Evolutionary conservation across 2,888 invertebrate species (phyloP).

Genomic region (Drosophila rellima): DNA sequence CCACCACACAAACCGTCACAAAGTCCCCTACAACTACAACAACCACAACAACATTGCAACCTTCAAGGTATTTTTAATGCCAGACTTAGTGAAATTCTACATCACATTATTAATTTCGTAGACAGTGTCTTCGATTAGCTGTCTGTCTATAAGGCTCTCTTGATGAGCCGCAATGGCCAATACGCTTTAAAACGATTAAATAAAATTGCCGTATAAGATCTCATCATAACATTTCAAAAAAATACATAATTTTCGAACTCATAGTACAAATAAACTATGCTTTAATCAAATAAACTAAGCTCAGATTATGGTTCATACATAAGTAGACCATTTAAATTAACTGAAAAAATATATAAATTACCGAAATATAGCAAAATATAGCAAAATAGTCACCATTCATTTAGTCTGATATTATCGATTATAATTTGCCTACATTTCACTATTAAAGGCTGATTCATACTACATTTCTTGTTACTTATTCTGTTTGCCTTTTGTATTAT

Average conservation of each 20-base stretch:
- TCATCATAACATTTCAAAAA: constrained; percentile 8
- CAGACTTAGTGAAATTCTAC: constrained; percentile 20
- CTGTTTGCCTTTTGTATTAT: constrained; percentile 5
- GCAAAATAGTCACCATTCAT: not conserved
- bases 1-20: constrained; percentile 64
- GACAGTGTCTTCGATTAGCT: constrained; percentile 18
- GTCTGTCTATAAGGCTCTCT: constrained; percentile 3
- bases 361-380: too few species aligned
- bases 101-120: constrained; percentile 13
- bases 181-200: constrained; percentile 25
- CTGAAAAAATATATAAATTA: not conserved
- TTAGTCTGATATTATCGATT: not conserved
- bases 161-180: constrained; percentile 10
- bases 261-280: not conserved
- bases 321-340: not conserved
- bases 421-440: not conserved
- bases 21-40: constrained; percentile 46
- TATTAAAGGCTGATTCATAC: not conserved
- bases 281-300: not conserved
- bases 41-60: constrained; percentile 55
- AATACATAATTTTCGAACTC: constrained; percentile 16
- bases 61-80: constrained; percentile 56
- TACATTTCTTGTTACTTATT: constrained; percentile 17
- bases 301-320: not conserved
- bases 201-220: constrained; percentile 15